phyloP scores from a whole-genome alignment of 2,113 vertebrate species.

The Nematolebias whitei region DNA sequence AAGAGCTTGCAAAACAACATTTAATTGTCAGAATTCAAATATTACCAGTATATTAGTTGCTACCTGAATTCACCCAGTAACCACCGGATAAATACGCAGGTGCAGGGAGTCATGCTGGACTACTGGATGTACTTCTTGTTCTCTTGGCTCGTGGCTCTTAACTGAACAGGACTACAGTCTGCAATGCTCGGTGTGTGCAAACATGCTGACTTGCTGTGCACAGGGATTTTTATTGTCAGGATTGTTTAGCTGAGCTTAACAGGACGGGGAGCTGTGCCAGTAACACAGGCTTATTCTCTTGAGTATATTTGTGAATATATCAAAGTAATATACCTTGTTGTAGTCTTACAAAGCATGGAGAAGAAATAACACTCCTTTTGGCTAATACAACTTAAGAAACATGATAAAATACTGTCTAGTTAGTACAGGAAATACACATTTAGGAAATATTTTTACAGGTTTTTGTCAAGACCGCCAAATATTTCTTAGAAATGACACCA shows the following conservation, averaged over 20 bases:
- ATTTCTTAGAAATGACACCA: not conserved
- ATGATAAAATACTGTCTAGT: not conserved
- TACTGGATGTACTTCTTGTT: conserved; percentile 54
- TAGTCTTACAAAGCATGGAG: not conserved
- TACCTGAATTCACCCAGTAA: conserved; percentile 40
- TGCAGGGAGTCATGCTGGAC: conserved; percentile 57
- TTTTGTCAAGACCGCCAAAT: not conserved
- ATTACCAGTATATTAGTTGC: conserved; percentile 46
- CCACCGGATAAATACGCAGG: conserved; percentile 54
- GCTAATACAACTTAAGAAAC: not conserved
- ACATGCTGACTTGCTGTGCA: conserved; percentile 78
- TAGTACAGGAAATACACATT: too few species aligned
- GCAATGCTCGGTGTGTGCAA: conserved; percentile 62
- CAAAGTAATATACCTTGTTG: not conserved
- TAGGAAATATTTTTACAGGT: not conserved
- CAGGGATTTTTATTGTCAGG: conserved; percentile 77
- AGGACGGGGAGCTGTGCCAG: conserved; percentile 62
- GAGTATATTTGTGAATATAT: conserved; percentile 25
- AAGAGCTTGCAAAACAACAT: conserved; percentile 39
- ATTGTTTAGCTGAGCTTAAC: conserved; percentile 81
- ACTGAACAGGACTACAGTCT: conserved; percentile 61
- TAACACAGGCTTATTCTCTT: conserved; percentile 12
- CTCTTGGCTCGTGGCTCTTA: conserved; percentile 35
- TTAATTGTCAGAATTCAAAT: conserved; percentile 54
- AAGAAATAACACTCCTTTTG: not conserved